Evolutionary conservation across 2,888 invertebrate species (phyloP).

Genomic region (Thymelicus lineola): DNA sequence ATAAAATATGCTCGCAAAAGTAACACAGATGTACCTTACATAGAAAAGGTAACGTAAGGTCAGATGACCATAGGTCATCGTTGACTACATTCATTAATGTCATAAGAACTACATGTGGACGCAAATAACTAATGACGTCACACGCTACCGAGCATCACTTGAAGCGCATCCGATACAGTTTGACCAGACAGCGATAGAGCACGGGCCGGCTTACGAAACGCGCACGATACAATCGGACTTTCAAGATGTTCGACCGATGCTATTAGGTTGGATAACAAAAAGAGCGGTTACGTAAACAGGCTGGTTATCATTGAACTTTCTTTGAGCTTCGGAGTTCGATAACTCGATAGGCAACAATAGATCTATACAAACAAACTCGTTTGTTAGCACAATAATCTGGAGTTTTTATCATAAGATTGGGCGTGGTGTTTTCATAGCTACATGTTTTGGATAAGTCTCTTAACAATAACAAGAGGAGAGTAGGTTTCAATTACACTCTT

Average conservation of each 20-base stretch:
- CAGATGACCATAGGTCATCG: background rate
- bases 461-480: too few species aligned
- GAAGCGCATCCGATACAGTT: slow-evolving; percentile 53
- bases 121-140: slow-evolving; percentile 5
- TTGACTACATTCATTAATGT: background rate
- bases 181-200: slow-evolving; percentile 60
- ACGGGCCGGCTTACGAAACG: slow-evolving; percentile 67
- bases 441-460: too few species aligned
- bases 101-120: background rate
- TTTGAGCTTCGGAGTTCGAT: slow-evolving; percentile 20
- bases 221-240: slow-evolving; percentile 69
- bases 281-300: slow-evolving; percentile 66
- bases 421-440: background rate
- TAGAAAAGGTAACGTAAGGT: too few species aligned
- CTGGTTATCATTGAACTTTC: slow-evolving; percentile 58
- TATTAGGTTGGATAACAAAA: slow-evolving; percentile 63
- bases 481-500: background rate
- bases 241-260: slow-evolving; percentile 70
- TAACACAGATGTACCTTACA: too few species aligned
- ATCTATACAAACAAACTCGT: slow-evolving; percentile 23
- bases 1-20: too few species aligned
- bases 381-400: slow-evolving; percentile 21
- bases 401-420: background rate
- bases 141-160: slow-evolving; percentile 41
- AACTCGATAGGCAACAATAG: slow-evolving; percentile 21